These are phyloP conservation scores for Hyperoodon ampullatus DNA, from an alignment of 2,113 vertebrate species.

Conservation along the genomic window DNA sequence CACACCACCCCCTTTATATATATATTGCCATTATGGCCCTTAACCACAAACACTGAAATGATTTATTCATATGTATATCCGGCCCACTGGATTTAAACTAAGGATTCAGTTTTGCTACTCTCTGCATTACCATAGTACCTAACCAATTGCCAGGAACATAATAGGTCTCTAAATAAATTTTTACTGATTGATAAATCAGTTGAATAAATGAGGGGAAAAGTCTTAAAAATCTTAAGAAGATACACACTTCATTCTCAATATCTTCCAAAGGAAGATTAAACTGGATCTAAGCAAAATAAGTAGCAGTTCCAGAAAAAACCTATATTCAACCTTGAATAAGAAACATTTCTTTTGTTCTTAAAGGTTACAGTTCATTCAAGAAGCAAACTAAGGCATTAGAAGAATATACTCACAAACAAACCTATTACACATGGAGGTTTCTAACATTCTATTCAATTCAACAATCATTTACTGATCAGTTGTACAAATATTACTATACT, in stretches of 20 bases:
- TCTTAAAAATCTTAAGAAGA: neutral
- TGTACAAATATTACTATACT: neutral
- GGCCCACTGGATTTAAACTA: neutral
- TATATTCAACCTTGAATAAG: neutral
- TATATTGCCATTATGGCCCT: neutral
- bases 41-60: slow-evolving; percentile 22
- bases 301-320: neutral
- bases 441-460: neutral
- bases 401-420: neutral
- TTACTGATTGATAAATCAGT: slow-evolving; percentile 28
- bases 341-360: neutral
- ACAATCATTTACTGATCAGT: neutral
- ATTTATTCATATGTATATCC: slow-evolving; percentile 14
- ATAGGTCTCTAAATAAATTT: slow-evolving; percentile 23
- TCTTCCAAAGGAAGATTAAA: neutral
- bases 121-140: neutral
- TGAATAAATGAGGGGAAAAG: neutral
- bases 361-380: neutral
- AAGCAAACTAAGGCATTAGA: slow-evolving; percentile 1
- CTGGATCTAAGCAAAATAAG: neutral
- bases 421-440: neutral
- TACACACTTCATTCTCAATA: neutral
- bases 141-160: neutral
- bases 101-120: neutral
- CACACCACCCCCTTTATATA: neutral